Evolutionary conservation across 2,888 invertebrate species (phyloP).

Genomic region (Brachyopa scutellaris): DNA sequence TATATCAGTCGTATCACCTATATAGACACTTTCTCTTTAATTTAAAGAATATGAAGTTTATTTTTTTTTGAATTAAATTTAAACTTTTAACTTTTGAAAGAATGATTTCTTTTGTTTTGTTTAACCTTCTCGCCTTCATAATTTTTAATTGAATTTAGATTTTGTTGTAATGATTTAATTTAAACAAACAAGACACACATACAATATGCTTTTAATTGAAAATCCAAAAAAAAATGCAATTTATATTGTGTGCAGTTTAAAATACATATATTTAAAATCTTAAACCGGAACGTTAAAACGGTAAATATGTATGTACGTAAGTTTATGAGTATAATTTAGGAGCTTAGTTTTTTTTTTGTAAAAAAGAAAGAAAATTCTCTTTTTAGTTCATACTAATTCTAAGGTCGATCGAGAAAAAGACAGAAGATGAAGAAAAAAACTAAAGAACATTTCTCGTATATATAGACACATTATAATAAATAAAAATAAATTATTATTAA

Average conservation of each 20-base stretch:
- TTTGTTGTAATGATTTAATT: not conserved
- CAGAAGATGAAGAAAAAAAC: not conserved
- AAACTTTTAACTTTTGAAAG: constrained; percentile 14
- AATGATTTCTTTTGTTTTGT: constrained; percentile 3
- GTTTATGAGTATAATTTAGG: not conserved
- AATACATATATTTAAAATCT: not conserved
- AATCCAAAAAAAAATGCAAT: not conserved
- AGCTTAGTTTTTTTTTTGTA: constrained; percentile 15
- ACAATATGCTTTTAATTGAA: constrained; percentile 4
- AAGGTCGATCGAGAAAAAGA: constrained; percentile 33
- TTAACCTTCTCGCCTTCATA: not conserved
- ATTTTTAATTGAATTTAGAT: constrained; percentile 31
- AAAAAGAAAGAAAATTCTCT: not conserved
- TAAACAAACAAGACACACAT: not conserved
- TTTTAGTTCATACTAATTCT: constrained; percentile 26
- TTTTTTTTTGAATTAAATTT: not conserved
- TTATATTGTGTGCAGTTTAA: not conserved
- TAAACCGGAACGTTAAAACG: constrained; percentile 24
- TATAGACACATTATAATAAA: constrained; percentile 41
- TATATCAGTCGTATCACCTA: constrained; percentile 57
- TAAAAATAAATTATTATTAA: constrained; percentile 44
- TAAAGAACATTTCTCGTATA: constrained; percentile 12
- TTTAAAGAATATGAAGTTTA: constrained; percentile 40
- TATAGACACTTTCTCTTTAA: constrained; percentile 38
- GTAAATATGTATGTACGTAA: too few relatives aligned